These are phyloP conservation scores for Axis porcinus DNA, from an alignment of 2,113 vertebrate species.

Conservation along the genomic window DNA sequence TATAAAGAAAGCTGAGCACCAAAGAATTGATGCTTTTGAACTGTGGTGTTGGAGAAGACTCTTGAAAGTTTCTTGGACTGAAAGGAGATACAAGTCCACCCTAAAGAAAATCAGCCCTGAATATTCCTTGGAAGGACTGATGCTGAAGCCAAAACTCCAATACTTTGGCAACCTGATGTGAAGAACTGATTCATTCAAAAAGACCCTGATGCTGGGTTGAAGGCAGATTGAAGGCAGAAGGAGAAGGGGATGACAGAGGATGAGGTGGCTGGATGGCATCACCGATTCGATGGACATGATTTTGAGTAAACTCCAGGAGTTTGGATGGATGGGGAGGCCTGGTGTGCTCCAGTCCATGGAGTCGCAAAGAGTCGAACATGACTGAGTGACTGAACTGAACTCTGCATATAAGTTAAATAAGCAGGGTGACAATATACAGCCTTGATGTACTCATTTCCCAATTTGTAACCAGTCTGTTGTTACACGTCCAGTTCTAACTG, in stretches of 20 bases:
- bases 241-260: neutral
- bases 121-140: neutral
- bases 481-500: no score
- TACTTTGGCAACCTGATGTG: neutral
- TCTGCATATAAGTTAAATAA: neutral
- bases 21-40: neutral
- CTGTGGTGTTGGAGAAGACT: neutral
- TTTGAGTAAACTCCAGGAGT: rapidly evolving
- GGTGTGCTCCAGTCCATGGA: rapidly evolving
- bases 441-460: no score
- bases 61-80: neutral
- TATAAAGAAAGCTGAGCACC: neutral
- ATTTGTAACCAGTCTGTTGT: no score
- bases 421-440: no score
- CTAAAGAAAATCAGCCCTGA: neutral
- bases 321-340: neutral
- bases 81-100: neutral
- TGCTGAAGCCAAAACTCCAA: neutral
- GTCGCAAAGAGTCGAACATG: rapidly evolving
- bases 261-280: neutral
- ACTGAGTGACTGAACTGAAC: neutral
- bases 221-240: neutral
- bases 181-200: neutral
- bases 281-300: rapidly evolving
- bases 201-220: neutral